Evolutionary conservation across 92 coral and sea anemone genomes (phyloP), one percentile per base, ranked within the genome.

Genomic region (Phenganax marumi): DNA sequence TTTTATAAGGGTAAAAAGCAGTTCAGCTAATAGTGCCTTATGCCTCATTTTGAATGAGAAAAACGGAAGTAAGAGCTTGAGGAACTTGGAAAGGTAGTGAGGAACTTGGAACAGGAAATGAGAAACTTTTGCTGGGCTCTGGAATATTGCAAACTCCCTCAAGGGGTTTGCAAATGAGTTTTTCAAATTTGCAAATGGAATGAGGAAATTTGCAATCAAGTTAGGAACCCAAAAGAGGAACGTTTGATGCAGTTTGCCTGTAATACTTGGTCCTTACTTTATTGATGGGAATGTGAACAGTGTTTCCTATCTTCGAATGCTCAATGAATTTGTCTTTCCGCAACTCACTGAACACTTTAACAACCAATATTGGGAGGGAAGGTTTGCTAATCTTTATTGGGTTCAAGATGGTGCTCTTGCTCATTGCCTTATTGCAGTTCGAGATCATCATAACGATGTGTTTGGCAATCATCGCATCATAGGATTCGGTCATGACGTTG

Each of bases 271-370:
- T 7, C 54, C 54, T 51, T 51, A 51, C 54, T 7, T 51, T 51
- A 7, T 51, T 12, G 54, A 51, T 7, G 8, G 12, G 12, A 51
- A 51, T 51, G 54, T 51, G 7, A 51, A 51, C 54, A 12, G 54
- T 7, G 8, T 7, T 51, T 51, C 54, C 54, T 66, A 66, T 66
- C 72, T 66, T 39, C 25, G 25, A 66, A 66, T 66, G 33, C 43
- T 66, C 11, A 66, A 23, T 22, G 72, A 66, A 66, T 66, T 13
- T 66, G 72, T 66, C 24, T 66, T 66, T 7, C 72, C 72, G 72
- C 72, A 23, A 16, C 25, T 66, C 72, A 47, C 72, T 51, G 54
- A 7, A 12, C 54, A 51, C 12, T 51, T 51, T 12, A 51, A 51
- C 54, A 51, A 51, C 12, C 54, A 66, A 39, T 66, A 66, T 66